Conservation (phyloP, 2,888 invertebrate genomes). For the Pedicia rivosa region DNA sequence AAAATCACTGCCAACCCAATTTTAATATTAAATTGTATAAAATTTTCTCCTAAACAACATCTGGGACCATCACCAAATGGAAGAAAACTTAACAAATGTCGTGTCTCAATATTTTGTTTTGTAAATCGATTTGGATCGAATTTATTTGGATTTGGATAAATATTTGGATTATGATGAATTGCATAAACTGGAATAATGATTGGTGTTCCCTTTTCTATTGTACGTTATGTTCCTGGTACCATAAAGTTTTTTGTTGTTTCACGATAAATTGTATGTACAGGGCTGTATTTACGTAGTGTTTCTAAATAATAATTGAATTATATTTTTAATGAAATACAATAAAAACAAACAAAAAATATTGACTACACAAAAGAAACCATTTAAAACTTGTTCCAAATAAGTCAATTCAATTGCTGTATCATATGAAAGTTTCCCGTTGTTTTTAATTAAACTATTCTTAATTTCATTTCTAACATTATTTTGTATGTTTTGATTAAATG, state of each 20-base stretch:
- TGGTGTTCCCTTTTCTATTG: slow-evolving; percentile 33
- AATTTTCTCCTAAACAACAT: slow-evolving; percentile 28
- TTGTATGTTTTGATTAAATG: slow-evolving; percentile 27
- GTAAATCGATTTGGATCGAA: slow-evolving; percentile 45
- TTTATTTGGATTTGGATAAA: slow-evolving; percentile 41
- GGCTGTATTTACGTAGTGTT: slow-evolving; percentile 37
- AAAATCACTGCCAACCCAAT: slow-evolving; percentile 9
- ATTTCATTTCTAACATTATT: slow-evolving; percentile 23
- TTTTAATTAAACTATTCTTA: slow-evolving; percentile 18
- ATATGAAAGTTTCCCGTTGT: slow-evolving; percentile 25
- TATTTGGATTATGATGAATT: slow-evolving; percentile 41
- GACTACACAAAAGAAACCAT: slow-evolving; percentile 24
- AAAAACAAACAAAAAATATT: not conserved
- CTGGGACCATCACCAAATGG: slow-evolving; percentile 31
- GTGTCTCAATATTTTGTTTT: slow-evolving; percentile 33
- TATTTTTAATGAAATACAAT: not conserved
- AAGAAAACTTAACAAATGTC: slow-evolving; percentile 24
- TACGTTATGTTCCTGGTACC: slow-evolving; percentile 29
- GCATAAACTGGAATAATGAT: slow-evolving; percentile 38
- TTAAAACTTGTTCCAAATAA: slow-evolving; percentile 28
- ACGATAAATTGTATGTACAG: slow-evolving; percentile 32
- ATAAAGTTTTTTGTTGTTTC: slow-evolving; percentile 31
- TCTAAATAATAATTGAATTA: slow-evolving; percentile 22
- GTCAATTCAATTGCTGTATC: slow-evolving; percentile 27
- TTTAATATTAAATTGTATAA: slow-evolving; percentile 21